Percentiles rank a stretch among this genome's conserved stretches.
Conservation (phyloP, 2,888 invertebrate species). For the Melanostoma mellinum region DNA sequence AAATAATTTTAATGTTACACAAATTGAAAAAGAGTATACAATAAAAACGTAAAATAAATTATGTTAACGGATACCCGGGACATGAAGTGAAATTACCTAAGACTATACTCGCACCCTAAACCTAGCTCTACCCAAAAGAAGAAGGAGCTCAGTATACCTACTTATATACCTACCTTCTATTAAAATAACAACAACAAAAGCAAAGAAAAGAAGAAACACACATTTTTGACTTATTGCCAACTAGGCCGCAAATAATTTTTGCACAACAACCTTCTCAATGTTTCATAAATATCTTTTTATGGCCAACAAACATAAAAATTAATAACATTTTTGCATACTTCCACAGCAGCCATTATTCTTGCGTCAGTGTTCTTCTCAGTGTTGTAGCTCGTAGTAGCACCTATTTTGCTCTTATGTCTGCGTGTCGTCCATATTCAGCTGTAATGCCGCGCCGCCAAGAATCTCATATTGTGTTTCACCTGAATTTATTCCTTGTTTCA, state of each 20-base stretch:
- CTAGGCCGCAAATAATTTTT: conserved; percentile 68
- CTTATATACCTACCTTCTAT: background rate
- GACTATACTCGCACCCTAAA: conserved; percentile 25
- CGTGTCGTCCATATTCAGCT: conserved; percentile 36
- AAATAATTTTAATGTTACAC: conserved; percentile 68
- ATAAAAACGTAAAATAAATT: conserved; percentile 47
- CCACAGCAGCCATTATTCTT: conserved; percentile 61
- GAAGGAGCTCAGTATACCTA: too few relatives aligned
- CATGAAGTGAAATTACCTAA: conserved; percentile 45
- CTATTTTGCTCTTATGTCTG: background rate
- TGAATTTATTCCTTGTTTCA: conserved; percentile 60
- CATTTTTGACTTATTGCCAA: conserved; percentile 65
- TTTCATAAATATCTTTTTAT: conserved; percentile 72
- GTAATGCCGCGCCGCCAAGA: conserved; percentile 53
- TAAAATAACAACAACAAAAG: background rate
- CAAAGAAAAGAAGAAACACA: conserved; percentile 18
- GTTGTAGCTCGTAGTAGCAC: background rate
- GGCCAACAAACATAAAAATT: conserved; percentile 68
- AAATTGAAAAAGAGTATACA: conserved; percentile 64
- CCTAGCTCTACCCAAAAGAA: background rate
- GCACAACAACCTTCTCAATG: conserved; percentile 69
- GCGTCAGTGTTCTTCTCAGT: conserved; percentile 6
- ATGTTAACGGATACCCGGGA: conserved; percentile 25
- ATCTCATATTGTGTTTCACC: conserved; percentile 61
- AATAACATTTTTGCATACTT: conserved; percentile 72